Evolutionary conservation across 2,113 vertebrate species (phyloP), one percentile per base, ranked within the genome.

Genomic region (Dromaius novaehollandiae): DNA sequence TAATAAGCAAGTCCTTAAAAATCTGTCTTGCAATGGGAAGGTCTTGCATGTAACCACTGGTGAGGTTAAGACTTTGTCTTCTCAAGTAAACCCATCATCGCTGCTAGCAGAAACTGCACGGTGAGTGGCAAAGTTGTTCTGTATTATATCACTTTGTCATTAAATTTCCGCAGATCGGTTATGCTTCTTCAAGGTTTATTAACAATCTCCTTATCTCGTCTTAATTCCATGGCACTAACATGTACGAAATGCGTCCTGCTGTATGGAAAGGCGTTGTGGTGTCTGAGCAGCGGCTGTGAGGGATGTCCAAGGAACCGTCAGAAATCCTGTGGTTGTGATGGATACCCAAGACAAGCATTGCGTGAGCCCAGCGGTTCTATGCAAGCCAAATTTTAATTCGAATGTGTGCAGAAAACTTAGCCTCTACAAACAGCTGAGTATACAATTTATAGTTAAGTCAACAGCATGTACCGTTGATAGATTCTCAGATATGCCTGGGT

Each of bases 1-100:
- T 97, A 97, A 95, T 96, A 97, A 97, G 82, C 78, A 69, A 85
- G 60, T 36, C 79, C 71, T 85, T 95, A 93, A 95, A 76, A 38
- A 95, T 95, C 92, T 95, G 64, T 95, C 88, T 97, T 88, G 87
- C 83, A 82, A 92, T 1, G 28, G 86, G 89, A 90, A 93, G 89
- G 84, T 95, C 96, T 96, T 85, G 88, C 30, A 30, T 71, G 74
- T 53, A 75, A 48, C 77, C 71, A 48, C 90, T 96, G 92, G 95
- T 73, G 95, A 96, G 92, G 86, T 88, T 79, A 86, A 92, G 80
- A 51, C 53, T 96, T 94, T 42, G 73, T 86, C 53, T 93, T 96
- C 89, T 65, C 82, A 32, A 3, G 74, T 36, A 46, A 77, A 44
- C 50, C 94, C 73, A 18, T 93, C 26, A 0, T 36, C 8, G 53